Evolutionary conservation across 2,113 vertebrate genomes (phyloP).

Genomic region (Smithornis capensis): DNA sequence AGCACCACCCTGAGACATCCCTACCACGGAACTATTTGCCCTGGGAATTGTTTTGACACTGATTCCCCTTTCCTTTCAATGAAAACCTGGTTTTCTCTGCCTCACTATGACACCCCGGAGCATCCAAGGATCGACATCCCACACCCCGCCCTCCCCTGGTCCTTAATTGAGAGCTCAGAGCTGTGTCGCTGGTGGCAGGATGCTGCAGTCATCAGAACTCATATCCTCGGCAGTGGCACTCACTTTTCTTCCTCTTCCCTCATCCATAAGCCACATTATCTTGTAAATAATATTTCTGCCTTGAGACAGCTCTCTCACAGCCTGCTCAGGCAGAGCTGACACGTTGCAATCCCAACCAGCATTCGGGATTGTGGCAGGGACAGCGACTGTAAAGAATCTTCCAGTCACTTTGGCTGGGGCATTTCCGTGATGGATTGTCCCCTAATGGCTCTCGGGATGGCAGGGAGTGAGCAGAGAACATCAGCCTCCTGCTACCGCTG

Average conservation of each 20-base stretch:
- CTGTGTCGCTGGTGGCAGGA: neutral
- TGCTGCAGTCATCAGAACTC: neutral
- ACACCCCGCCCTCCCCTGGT: neutral
- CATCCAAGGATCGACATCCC: neutral
- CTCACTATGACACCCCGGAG: neutral
- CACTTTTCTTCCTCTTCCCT: neutral
- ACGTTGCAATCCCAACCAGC: neutral
- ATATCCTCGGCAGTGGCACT: neutral
- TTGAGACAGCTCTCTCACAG: conserved; percentile 8
- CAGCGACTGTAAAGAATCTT: neutral
- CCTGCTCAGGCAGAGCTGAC: neutral
- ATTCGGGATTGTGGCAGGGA: neutral
- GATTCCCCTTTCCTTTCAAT: neutral
- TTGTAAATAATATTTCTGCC: conserved; percentile 40
- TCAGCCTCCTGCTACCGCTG: neutral
- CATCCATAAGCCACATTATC: neutral
- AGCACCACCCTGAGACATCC: neutral
- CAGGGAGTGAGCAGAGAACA: neutral
- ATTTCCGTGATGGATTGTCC: neutral
- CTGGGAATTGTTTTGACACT: neutral
- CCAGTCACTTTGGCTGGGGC: neutral
- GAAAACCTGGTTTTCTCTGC: neutral
- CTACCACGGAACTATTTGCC: neutral
- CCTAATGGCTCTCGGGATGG: neutral
- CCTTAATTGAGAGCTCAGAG: neutral